Conservation (phyloP, 2,113 vertebrate genomes). For the Triplophysa dalaica region DNA sequence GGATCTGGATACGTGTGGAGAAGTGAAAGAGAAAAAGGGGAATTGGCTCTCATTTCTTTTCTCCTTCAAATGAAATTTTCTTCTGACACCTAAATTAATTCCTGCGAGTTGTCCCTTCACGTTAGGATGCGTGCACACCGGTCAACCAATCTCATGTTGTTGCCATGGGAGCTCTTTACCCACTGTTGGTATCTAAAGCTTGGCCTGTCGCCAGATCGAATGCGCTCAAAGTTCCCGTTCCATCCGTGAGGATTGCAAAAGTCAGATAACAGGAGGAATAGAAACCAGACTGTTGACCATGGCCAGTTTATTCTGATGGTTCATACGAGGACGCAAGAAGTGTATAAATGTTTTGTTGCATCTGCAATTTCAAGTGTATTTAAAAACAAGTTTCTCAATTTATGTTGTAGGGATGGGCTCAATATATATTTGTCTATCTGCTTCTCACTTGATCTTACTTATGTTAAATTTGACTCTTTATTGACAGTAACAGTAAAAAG, state of each 20-base stretch:
- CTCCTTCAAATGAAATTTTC: conserved; percentile 52
- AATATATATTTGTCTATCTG: not conserved
- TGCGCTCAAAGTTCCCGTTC: conserved; percentile 67
- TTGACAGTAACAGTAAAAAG: not conserved
- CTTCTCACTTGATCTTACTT: too few relatives aligned
- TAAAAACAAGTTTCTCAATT: too few relatives aligned
- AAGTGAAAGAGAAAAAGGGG: not conserved
- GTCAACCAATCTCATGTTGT: conserved; percentile 68
- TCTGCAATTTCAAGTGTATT: too few relatives aligned
- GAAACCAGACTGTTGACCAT: too few relatives aligned
- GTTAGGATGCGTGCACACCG: conserved; percentile 73
- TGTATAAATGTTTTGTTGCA: too few relatives aligned
- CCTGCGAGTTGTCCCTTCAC: conserved; percentile 74
- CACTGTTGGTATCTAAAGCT: conserved; percentile 54
- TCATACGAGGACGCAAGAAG: too few relatives aligned
- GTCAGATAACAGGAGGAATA: not conserved
- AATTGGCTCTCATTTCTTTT: conserved; percentile 49
- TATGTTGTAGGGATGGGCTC: too few relatives aligned
- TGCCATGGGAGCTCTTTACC: conserved; percentile 74
- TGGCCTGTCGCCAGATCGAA: conserved; percentile 64
- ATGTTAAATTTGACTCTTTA: not conserved
- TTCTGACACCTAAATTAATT: conserved; percentile 71
- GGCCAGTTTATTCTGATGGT: too few relatives aligned
- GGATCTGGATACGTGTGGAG: conserved; percentile 46
- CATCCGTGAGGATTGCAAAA: conserved; percentile 48